phyloP scores from a whole-genome alignment of 2,797 vertebrate species.

The Ctenochaetus hawaiiensis region DNA sequence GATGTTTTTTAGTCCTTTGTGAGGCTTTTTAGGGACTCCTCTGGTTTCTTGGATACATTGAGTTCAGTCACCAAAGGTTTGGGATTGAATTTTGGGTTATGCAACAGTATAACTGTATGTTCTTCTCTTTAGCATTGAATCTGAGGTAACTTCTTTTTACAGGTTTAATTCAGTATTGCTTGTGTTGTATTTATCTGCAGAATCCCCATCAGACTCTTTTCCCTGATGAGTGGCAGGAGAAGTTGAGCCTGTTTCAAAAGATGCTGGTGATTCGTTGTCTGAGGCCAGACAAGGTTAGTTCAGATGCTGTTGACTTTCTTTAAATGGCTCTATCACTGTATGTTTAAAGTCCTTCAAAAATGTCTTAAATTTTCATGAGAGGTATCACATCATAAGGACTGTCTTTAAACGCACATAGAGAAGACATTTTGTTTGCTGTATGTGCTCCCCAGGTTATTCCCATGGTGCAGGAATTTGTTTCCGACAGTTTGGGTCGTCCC shows the following conservation, averaged over 20 bases:
- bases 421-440: background rate
- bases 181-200: conserved; percentile 73
- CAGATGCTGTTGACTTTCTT: background rate
- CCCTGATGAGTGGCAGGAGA: conserved; percentile 86
- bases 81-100: background rate
- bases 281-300: conserved; percentile 89
- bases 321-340: background rate
- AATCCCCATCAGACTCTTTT: conserved; percentile 86
- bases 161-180: background rate
- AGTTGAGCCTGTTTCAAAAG: conserved; percentile 86
- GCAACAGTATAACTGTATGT: background rate
- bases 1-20: background rate
- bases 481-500: conserved; percentile 80
- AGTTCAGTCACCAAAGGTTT: background rate
- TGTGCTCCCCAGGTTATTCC: conserved; percentile 85
- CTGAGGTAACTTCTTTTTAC: background rate
- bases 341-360: no score
- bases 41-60: background rate
- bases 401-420: background rate
- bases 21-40: background rate
- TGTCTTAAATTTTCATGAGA: no score
- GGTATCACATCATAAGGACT: background rate
- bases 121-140: background rate
- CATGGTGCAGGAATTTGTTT: conserved; percentile 91
- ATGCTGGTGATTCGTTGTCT: conserved; percentile 91